Base-by-base conservation (phyloP, 37 sponge, comb jelly and placozoan species). In the Oopsacas minuta region DNA sequence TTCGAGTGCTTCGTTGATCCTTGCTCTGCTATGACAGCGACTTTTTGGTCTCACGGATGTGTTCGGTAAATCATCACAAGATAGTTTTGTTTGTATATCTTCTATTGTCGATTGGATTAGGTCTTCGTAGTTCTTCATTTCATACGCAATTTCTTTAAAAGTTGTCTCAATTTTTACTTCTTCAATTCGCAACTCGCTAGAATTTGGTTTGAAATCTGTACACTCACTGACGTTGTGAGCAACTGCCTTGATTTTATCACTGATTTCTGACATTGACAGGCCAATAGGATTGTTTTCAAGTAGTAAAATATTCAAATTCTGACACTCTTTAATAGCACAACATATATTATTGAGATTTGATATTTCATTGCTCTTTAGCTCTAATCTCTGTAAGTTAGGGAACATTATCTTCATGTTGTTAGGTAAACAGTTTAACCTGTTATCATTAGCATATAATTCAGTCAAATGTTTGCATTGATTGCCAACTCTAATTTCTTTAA, bases 1-100 rank as follows among this genome's bases (percentile, higher is more conserved):
- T 12, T 38, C 81, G 51, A 87, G 49, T 0, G 88, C 88, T 0
- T 87, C 84, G 34, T 87, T 38, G 15, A 87, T 36, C 39, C 88
- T 87, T 53, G 88, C 88, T 39, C 84, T 81, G 38, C 87, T 87
- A 51, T 83, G 75, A 61, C 75, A 61, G 20, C 75, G 75, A 61
- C 75, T 61, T 32, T 25, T 61, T n/a, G 75, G 75, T 34, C 22
- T 61, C 1, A 34, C 30, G 75, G 75, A 3, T 17, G 12, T 46
- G 51, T 46, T 17, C 5, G 20, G 28, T 25, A n/a, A 25, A 12
- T 25, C 3, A 61, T 61, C 75, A n/a, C 75, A 20, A 3, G 28
- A 32, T 5, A 61, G 28, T 61, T 12, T 61, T 5, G 22, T 3
- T 61, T 61, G 28, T 3, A 61, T 61, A 61, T 61, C 30, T 61